These are phyloP conservation scores for Butorides virescens DNA, from an alignment of 2,113 vertebrate genomes.

Conservation along the genomic window DNA sequence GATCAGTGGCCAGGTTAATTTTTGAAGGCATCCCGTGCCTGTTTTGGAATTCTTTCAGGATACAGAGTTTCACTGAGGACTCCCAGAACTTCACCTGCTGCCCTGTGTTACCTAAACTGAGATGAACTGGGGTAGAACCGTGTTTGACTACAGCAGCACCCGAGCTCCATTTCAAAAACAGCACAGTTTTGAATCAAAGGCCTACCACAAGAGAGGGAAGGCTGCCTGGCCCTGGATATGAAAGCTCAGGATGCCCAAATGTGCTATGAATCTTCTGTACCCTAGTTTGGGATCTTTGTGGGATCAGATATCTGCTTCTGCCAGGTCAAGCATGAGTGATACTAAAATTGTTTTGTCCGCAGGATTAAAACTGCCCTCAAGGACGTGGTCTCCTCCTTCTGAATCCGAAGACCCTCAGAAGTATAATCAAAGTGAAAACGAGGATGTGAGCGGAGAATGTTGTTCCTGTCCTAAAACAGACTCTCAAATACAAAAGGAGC, in stretches of 20 bases:
- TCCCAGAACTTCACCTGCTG: neutral
- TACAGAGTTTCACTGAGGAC: neutral
- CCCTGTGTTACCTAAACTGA: neutral
- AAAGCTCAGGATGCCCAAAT: neutral
- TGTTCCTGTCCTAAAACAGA: slow-evolving; percentile 95
- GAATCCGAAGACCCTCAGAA: slow-evolving; percentile 84
- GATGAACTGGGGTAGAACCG: neutral
- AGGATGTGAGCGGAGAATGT: slow-evolving; percentile 75
- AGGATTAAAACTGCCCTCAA: slow-evolving; percentile 93
- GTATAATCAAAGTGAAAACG: slow-evolving; percentile 84
- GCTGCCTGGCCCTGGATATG: neutral
- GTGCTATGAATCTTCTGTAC: neutral
- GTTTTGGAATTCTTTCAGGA: neutral
- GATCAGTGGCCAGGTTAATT: neutral
- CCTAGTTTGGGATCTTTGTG: neutral
- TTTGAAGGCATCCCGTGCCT: neutral
- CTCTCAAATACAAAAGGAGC: slow-evolving; percentile 89
- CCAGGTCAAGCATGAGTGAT: neutral
- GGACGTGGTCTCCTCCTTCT: slow-evolving; percentile 83
- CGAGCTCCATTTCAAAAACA: neutral
- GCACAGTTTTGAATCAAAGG: neutral
- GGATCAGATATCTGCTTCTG: neutral
- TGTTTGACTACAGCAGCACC: neutral
- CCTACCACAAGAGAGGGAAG: neutral
- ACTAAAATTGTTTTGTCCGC: neutral